Conservation (phyloP, 2,113 vertebrate species). For the Crotophaga sulcirostris region DNA sequence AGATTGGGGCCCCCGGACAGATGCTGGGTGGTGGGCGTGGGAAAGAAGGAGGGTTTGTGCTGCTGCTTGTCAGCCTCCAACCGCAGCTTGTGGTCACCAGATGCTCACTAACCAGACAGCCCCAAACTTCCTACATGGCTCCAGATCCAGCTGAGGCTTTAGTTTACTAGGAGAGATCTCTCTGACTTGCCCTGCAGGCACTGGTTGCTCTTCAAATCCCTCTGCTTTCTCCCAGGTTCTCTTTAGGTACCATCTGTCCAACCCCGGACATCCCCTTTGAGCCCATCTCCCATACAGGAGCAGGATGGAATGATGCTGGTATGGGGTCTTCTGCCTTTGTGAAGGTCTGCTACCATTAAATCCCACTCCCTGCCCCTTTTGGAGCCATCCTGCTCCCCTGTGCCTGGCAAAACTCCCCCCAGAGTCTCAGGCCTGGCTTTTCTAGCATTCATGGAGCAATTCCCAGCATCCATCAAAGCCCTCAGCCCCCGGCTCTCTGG, state of each 20-base stretch:
- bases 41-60: slow-evolving; percentile 25
- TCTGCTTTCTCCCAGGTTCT: not conserved
- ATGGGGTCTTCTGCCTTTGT: not conserved
- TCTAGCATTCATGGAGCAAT: not conserved
- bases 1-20: not conserved
- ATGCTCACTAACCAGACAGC: slow-evolving; percentile 4
- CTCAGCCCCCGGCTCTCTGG: slow-evolving; percentile 13
- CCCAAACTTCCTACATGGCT: not conserved
- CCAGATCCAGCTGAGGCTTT: not conserved
- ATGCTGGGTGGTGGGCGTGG: not conserved
- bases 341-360: not conserved
- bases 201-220: not conserved
- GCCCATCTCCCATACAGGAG: accelerated
- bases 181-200: not conserved
- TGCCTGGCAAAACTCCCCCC: not conserved
- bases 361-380: not conserved
- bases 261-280: not conserved
- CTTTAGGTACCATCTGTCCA: not conserved
- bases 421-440: not conserved
- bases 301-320: not conserved
- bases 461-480: slow-evolving; percentile 31
- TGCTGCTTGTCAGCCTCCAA: slow-evolving; percentile 34
- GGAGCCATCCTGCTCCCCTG: not conserved
- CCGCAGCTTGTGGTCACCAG: slow-evolving; percentile 40
- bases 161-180: not conserved